Percentiles rank a stretch among this genome's conserved stretches.
Conservation (phyloP, 2,888 invertebrate species). For the Philhelius pedissequus region DNA sequence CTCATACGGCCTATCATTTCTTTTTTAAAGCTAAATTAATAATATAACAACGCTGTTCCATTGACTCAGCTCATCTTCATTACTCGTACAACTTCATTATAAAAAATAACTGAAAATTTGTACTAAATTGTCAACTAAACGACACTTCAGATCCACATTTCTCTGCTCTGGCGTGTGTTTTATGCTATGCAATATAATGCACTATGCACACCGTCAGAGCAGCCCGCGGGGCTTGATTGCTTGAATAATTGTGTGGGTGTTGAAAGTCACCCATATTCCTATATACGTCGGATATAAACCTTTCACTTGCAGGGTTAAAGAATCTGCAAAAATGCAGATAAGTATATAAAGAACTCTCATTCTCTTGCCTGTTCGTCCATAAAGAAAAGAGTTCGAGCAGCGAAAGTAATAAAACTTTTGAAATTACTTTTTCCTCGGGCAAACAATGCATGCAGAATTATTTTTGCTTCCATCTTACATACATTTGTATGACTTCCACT, state of each 20-base stretch:
- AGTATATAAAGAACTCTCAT: background rate
- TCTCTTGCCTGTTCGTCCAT: background rate
- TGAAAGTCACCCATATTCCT: background rate
- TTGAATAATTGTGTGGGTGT: slow-evolving; percentile 56
- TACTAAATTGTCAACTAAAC: slow-evolving; percentile 60
- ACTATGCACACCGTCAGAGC: background rate
- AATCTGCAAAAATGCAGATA: slow-evolving; percentile 26
- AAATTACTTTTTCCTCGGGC: slow-evolving; percentile 66
- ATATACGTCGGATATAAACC: slow-evolving; percentile 40
- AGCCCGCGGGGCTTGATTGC: slow-evolving; percentile 53
- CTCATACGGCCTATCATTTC: too few species aligned
- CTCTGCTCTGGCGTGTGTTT: background rate
- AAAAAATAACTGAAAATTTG: slow-evolving; percentile 36
- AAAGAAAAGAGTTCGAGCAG: background rate
- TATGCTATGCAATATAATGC: background rate
- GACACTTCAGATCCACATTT: slow-evolving; percentile 60
- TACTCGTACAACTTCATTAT: slow-evolving; percentile 8
- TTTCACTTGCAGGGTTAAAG: slow-evolving; percentile 58
- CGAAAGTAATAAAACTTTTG: slow-evolving; percentile 68
- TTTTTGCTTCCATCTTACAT: slow-evolving; percentile 4
- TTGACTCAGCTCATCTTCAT: background rate
- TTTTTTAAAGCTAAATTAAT: too few species aligned
- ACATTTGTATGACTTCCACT: too few species aligned
- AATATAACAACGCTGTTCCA: slow-evolving; percentile 15
- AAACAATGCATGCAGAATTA: slow-evolving; percentile 59